Conservation (phyloP, 2,888 invertebrate species). For the Hipparchia sbordonii region DNA sequence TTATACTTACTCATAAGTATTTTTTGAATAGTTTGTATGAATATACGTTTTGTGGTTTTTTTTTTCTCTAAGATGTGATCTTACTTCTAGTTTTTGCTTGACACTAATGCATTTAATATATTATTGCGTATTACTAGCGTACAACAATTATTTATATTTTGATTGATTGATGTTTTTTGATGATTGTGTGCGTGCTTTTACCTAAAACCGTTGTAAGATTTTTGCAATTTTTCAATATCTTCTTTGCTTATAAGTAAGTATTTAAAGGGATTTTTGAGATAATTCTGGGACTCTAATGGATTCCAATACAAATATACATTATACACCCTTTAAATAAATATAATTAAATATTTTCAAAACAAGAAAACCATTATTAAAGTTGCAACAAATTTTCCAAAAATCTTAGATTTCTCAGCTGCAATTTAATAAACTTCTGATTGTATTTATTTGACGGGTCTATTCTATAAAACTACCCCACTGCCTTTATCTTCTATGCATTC, state of each 20-base stretch:
- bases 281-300: too few relatives aligned
- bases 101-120: slow-evolving; percentile 22
- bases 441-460: background rate
- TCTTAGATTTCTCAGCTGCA: background rate
- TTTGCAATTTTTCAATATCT: too few relatives aligned
- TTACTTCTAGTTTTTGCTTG: slow-evolving; percentile 20
- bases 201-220: background rate
- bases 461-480: background rate
- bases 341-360: too few relatives aligned
- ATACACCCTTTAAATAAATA: too few relatives aligned
- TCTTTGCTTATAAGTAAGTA: background rate
- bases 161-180: background rate
- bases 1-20: slow-evolving; percentile 16
- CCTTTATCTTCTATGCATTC: background rate
- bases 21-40: slow-evolving; percentile 2
- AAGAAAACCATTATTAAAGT: background rate
- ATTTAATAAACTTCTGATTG: too few relatives aligned
- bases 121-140: slow-evolving; percentile 9
- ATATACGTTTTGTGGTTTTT: background rate
- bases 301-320: too few relatives aligned
- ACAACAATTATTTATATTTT: background rate
- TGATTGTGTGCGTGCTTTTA: slow-evolving; percentile 2
- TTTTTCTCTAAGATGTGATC: slow-evolving; percentile 20
- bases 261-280: background rate
- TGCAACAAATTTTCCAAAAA: background rate